phyloP scores from a whole-genome alignment of 2,888 invertebrate genomes.

The Limnephilus auricula region DNA sequence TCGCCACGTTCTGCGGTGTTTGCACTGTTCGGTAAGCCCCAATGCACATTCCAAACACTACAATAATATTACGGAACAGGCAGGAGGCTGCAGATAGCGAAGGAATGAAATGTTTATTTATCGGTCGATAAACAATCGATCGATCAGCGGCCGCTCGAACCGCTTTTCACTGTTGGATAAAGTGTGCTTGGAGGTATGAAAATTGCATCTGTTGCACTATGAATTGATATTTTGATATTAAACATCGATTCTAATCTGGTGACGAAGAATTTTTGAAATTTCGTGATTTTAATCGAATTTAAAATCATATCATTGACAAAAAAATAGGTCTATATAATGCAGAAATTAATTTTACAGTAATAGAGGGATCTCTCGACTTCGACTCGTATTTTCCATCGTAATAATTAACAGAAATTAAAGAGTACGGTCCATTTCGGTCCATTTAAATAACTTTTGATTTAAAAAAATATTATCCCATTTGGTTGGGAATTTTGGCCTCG shows the following conservation, averaged over 20 bases:
- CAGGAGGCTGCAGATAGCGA: conserved; percentile 10
- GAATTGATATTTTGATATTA: neutral
- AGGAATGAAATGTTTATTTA: conserved; percentile 51
- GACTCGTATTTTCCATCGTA: too few species aligned
- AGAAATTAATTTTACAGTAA: too few species aligned
- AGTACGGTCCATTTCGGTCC: too few species aligned
- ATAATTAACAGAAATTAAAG: too few species aligned
- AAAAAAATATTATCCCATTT: too few species aligned
- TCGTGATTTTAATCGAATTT: too few species aligned
- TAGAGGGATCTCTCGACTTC: too few species aligned
- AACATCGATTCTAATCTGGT: neutral
- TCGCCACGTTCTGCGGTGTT: conserved; percentile 9
- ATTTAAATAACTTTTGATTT: too few species aligned
- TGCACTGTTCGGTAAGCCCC: neutral
- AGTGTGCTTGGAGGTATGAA: neutral
- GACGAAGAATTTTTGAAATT: neutral
- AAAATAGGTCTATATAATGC: too few species aligned
- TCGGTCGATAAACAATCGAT: conserved; percentile 50
- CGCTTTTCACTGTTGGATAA: conserved; percentile 11
- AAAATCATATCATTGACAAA: too few species aligned
- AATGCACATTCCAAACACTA: neutral
- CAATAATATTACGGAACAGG: neutral
- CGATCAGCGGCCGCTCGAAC: conserved; percentile 28
- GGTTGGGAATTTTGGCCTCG: too few species aligned
- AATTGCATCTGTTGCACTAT: neutral